These are phyloP conservation scores for Spongia lamella DNA, from an alignment of 37 sponge, comb jelly and placozoan species.

Conservation along the genomic window DNA sequence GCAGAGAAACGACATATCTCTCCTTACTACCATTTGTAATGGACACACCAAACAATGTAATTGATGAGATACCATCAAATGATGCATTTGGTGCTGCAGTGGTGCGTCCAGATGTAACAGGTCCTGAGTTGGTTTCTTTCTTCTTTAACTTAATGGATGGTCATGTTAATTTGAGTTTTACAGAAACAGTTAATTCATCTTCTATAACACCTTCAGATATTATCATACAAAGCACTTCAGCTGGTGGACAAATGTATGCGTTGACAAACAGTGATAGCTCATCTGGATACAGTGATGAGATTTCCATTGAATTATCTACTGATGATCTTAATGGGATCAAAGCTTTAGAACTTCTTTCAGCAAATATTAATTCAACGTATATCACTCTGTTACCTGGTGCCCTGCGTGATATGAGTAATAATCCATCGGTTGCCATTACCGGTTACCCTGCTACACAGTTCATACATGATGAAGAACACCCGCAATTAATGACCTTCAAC, in stretches of 20 bases:
- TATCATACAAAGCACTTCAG: conserved; percentile 28
- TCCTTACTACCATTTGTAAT: conserved; percentile 33
- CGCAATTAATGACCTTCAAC: conserved; percentile 45
- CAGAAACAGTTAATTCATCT: conserved; percentile 76
- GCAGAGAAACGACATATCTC: conserved; percentile 56
- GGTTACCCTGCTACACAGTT: conserved; percentile 36
- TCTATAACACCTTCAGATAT: conserved; percentile 38
- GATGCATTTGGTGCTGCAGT: conserved; percentile 25
- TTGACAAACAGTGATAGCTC: conserved; percentile 32
- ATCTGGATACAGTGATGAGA: conserved; percentile 22
- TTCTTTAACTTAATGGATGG: conserved; percentile 63
- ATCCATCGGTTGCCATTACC: conserved; percentile 21
- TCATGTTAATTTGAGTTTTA: conserved; percentile 60
- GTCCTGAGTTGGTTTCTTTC: conserved; percentile 55
- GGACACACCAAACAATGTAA: conserved; percentile 74
- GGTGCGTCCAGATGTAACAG: conserved; percentile 54
- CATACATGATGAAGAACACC: conserved; percentile 55
- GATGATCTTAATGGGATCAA: conserved; percentile 75
- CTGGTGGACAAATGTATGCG: conserved; percentile 22
- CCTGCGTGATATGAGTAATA: conserved; percentile 63
- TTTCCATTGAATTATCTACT: conserved; percentile 39
- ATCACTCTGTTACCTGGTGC: conserved; percentile 53
- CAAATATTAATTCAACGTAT: conserved; percentile 61
- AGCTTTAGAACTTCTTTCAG: conserved; percentile 60
- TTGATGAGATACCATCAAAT: conserved; percentile 29